These are phyloP conservation scores for Agrilus mali DNA, from an alignment of 2,888 invertebrate genomes.

Conservation along the genomic window DNA sequence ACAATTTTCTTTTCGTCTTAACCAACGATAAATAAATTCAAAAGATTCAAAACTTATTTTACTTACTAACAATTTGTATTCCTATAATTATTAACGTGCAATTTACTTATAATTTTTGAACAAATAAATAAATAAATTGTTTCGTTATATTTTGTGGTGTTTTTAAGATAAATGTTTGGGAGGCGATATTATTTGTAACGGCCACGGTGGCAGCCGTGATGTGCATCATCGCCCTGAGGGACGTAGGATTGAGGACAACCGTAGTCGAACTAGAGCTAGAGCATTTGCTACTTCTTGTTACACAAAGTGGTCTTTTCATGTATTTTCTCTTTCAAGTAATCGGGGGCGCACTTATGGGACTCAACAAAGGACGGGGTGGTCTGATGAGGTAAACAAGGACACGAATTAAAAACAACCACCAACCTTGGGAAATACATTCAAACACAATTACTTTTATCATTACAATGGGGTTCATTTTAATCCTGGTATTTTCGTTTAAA, in stretches of 20 bases:
- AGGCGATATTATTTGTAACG: slow-evolving; percentile 19
- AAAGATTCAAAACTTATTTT: slow-evolving; percentile 58
- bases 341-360: slow-evolving; percentile 50
- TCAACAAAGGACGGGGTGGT: slow-evolving; percentile 27
- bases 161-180: slow-evolving; percentile 44
- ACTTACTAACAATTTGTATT: too few relatives aligned
- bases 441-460: too few relatives aligned
- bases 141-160: slow-evolving; percentile 19
- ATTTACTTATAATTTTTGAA: too few relatives aligned
- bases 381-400: slow-evolving; percentile 16
- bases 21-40: slow-evolving; percentile 49
- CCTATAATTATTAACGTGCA: too few relatives aligned
- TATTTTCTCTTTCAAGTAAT: slow-evolving; percentile 76
- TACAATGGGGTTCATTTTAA: too few relatives aligned
- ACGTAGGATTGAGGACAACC: slow-evolving; percentile 15
- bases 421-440: neutral
- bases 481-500: too few relatives aligned
- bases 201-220: slow-evolving; percentile 18
- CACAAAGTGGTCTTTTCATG: slow-evolving; percentile 74
- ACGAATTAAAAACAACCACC: neutral
- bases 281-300: slow-evolving; percentile 66
- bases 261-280: slow-evolving; percentile 43
- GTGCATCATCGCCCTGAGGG: slow-evolving; percentile 16
- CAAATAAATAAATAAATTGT: too few relatives aligned
- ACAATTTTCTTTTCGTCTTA: too few relatives aligned